Conservation (phyloP, 2,113 vertebrate species). For the Ginglymostoma cirratum region DNA sequence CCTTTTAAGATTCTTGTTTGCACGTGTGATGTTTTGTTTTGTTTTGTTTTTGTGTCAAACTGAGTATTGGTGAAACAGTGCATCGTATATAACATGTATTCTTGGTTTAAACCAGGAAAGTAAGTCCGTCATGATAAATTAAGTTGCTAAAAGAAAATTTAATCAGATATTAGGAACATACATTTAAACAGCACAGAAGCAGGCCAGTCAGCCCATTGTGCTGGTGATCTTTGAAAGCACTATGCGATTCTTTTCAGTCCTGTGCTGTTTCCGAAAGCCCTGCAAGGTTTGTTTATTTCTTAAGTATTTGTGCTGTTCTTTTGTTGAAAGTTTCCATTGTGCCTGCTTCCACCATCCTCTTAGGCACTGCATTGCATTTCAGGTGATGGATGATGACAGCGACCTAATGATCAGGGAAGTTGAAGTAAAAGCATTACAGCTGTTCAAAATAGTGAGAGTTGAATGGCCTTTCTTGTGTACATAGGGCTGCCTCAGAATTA, state of each 20-base stretch:
- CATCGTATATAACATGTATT: background rate
- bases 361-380: too few species aligned
- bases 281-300: background rate
- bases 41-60: background rate
- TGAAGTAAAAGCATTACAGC: background rate
- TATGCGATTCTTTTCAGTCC: background rate
- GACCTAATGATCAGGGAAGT: background rate
- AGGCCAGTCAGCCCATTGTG: background rate
- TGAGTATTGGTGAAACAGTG: background rate
- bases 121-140: background rate
- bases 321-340: background rate
- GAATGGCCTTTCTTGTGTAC: background rate
- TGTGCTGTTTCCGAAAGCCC: background rate
- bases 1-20: background rate
- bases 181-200: too few species aligned
- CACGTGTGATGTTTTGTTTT: background rate
- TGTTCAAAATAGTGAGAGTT: background rate
- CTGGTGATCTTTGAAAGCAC: background rate
- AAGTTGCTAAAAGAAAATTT: background rate
- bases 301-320: background rate
- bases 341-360: background rate
- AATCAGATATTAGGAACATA: background rate
- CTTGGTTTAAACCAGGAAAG: background rate
- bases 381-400: background rate
- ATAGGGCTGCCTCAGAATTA: background rate